These are phyloP conservation scores for Rhagonycha fulva DNA, from an alignment of 2,888 invertebrate genomes.

Conservation along the genomic window DNA sequence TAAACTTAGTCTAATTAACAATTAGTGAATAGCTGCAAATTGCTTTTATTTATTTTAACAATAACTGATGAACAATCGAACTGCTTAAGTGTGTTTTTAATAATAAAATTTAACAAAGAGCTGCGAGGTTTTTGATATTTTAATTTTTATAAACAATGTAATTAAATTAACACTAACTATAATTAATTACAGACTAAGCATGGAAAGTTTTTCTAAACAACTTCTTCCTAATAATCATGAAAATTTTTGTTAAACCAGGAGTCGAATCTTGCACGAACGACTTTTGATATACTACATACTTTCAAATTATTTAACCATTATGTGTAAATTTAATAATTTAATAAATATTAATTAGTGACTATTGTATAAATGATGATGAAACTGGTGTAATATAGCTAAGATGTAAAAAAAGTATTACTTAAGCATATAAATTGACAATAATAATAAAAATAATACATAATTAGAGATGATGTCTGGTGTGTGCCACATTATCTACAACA, in stretches of 20 bases:
- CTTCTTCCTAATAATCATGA: neutral
- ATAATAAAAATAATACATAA: neutral
- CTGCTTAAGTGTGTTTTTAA: neutral
- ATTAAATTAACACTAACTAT: neutral
- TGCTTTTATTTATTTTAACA: neutral
- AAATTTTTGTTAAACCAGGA: neutral
- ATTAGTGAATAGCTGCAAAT: conserved; percentile 4
- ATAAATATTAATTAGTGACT: neutral
- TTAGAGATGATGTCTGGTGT: neutral
- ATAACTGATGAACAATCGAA: neutral
- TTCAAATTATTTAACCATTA: neutral
- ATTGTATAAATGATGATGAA: neutral
- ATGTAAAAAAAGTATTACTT: neutral
- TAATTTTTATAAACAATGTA: neutral
- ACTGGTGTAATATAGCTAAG: neutral
- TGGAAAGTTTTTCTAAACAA: neutral
- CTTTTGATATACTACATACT: neutral
- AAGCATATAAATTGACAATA: neutral
- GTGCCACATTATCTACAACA: neutral
- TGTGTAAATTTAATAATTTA: neutral
- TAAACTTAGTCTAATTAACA: conserved; percentile 2
- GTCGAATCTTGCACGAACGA: neutral
- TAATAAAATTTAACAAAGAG: neutral
- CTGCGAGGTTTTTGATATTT: neutral
- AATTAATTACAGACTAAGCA: neutral